Evolutionary conservation across 2,888 invertebrate species (phyloP), one percentile per base, ranked within the genome.

Genomic region (Patella depressa): DNA sequence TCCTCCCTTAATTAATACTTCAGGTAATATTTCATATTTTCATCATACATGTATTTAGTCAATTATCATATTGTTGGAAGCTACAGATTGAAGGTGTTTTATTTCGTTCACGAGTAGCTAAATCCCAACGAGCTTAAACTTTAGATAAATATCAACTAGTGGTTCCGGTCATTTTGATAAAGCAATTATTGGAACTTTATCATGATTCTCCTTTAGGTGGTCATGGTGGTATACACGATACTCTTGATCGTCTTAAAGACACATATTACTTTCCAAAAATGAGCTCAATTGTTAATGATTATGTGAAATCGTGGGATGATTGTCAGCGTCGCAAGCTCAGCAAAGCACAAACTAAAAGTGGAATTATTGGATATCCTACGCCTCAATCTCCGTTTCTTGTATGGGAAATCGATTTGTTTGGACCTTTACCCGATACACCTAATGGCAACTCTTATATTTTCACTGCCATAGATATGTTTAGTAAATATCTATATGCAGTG

Each of bases 181-280:
- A 75, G 34, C 75, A 74, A 14, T 74, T 80, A 24, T 53, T 80
- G 53, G 17, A 65, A 5, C 15, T 78, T 45, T 76, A 74, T 53
- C 78, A 76, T 72, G 80, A 78, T 24, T 78, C 80, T 17, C 78
- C 75, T 12, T 17, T 78, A 53, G 76, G 71, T 5, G 75, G 73
- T 19, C 80, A 80, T 71, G 70, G 73, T 45, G 76, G 80, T 34
- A 78, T 80, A 71, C 75, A 78, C 34, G 75, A 80, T 15, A 80
- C 78, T 1, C 24, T 80, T 19, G 78, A 80, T 72, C 54, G 75
- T 5, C 57, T 80, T 4, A 75, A 72, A 29, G 76, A 75, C 53
- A 34, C 73, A 24, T 80, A 78, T 34, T 76, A 59, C 53, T 80
- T 80, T 45, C 53, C 70, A 12, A 59, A 70, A 15, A 55, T 80